Evolutionary conservation across 2,113 vertebrate genomes (phyloP), one percentile per base, ranked within the genome.

Genomic region (Bostrychus sinensis): DNA sequence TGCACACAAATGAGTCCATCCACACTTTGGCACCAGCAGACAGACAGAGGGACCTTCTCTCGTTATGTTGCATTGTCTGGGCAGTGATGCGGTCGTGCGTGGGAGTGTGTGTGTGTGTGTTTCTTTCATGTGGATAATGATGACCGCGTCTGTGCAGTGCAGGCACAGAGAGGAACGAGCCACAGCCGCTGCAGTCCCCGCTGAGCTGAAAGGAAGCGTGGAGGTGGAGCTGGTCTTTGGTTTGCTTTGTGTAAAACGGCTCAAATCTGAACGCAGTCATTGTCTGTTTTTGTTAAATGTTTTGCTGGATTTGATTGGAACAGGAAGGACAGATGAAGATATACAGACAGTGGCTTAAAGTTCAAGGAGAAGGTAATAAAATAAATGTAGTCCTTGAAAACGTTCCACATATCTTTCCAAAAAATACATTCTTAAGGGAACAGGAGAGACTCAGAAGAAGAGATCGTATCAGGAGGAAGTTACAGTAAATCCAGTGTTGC

Each of bases 81-180:
- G 23, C 23, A 10, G 23, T 23, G 23, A 25, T 14, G 45, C 38
- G 56, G 48, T 62, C 36, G 62, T 60, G 56, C 71, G 68, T 62
- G 56, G 41, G 36, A 7, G n/a, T 72, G 64, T 46, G 32, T 54
- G 45, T 17, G 0, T 5, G 4, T 19, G 17, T 37, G 62, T 72
- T 20, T 58, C 59, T 77, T 80, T 81, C 68, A 80, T 80, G 69
- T 69, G 6, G 43, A 62, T 75, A 82, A 86, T 82, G 69, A 85
- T 77, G 71, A 56, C 62, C 78, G 57, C 20, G 57, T 57, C 50
- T 55, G 68, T 66, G 48, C 51, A 30, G 62, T 46, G 19, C 2
- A 61, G 57, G 68, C 41, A 67, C 4, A 43, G 25, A 26, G 56
- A 70, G 56, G 70, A 46, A 60, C 61, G 43, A 72, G 78, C 66